phyloP scores from a whole-genome alignment of 1,140 invertebrate genomes.

The Belonocnema kinseyi region DNA sequence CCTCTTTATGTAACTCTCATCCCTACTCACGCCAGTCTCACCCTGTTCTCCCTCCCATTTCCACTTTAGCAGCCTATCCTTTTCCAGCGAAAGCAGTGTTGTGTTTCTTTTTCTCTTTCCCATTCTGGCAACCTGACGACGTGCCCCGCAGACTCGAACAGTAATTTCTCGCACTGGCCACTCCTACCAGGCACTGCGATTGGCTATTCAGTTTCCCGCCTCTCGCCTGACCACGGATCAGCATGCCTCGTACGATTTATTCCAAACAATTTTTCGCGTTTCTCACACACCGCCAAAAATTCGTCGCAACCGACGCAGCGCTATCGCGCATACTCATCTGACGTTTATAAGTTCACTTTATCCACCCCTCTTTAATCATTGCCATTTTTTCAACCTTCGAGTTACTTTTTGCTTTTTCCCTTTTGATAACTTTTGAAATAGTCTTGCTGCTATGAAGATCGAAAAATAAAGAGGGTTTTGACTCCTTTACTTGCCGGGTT shows the following conservation, averaged over 20 bases:
- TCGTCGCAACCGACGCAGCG: slow-evolving; percentile 40
- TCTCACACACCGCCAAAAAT: slow-evolving; percentile 53
- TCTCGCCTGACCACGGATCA: slow-evolving; percentile 38
- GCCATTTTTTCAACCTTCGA: not conserved
- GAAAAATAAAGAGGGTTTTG: too few species aligned
- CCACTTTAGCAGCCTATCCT: slow-evolving; percentile 18
- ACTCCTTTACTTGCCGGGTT: too few species aligned
- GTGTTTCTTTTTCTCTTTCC: slow-evolving; percentile 46
- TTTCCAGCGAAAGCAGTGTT: slow-evolving; percentile 31
- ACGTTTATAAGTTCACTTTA: slow-evolving; percentile 34
- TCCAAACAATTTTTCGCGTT: slow-evolving; percentile 65
- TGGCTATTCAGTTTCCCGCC: slow-evolving; percentile 50
- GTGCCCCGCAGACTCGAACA: slow-evolving; percentile 51
- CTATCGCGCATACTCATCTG: slow-evolving; percentile 41
- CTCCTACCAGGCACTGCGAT: slow-evolving; percentile 43
- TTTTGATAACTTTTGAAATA: not conserved
- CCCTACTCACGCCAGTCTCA: slow-evolving; percentile 16
- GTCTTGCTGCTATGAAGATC: too few species aligned
- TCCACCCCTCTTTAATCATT: slow-evolving; percentile 23
- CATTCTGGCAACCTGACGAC: slow-evolving; percentile 49
- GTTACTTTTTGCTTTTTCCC: not conserved
- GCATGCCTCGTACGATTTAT: slow-evolving; percentile 58
- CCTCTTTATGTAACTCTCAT: slow-evolving; percentile 46
- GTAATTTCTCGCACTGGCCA: slow-evolving; percentile 44
- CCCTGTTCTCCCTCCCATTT: not conserved